Evolutionary conservation across 2,113 vertebrate genomes (phyloP), one percentile per base, ranked within the genome.

Genomic region (Megaptera novaeangliae): DNA sequence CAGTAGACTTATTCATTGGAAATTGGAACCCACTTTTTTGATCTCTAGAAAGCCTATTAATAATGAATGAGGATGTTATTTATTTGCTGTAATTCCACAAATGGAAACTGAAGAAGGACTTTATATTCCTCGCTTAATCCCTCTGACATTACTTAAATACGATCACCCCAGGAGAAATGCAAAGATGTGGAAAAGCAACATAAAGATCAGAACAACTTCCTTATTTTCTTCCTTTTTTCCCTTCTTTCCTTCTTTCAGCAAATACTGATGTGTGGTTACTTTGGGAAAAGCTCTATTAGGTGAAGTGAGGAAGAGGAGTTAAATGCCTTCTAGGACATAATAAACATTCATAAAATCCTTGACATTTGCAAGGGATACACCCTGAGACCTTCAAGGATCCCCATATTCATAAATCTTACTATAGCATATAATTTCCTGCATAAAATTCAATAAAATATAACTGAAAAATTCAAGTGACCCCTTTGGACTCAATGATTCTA

Each of bases 1-100:
- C 69, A 82, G 91, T 75, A 81, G 95, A 97, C 97, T 98, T 97
- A 98, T 96, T 98, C 97, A 97, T 66, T 93, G 77, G 93, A 97
- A 97, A 96, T 74, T 95, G 86, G 88, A 97, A 97, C 96, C 91
- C 81, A 94, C 86, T 96, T 91, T 98, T 98, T 96, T 97, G 96
- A 98, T 98, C 86, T 93, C 88, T 88, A 68, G 88, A 97, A 97
- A 97, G 93, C 31, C 71, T 94, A 89, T 97, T 97, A 97, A 93
- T 98, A 97, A 97, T 96, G 91, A 97, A 97, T 96, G 93, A 97
- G 88, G 78, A 71, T 91, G 88, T 93, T 95, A 97, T 96, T 96
- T 97, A 96, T 98, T 97, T 97, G 93, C 94, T 95, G 88, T 46
- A 90, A 49, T 75, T 94, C n/a, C 63, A 80, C 89, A 96, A 97